phyloP scores from a whole-genome alignment of 2,113 vertebrate genomes.

The Gadus chalcogrammus region DNA sequence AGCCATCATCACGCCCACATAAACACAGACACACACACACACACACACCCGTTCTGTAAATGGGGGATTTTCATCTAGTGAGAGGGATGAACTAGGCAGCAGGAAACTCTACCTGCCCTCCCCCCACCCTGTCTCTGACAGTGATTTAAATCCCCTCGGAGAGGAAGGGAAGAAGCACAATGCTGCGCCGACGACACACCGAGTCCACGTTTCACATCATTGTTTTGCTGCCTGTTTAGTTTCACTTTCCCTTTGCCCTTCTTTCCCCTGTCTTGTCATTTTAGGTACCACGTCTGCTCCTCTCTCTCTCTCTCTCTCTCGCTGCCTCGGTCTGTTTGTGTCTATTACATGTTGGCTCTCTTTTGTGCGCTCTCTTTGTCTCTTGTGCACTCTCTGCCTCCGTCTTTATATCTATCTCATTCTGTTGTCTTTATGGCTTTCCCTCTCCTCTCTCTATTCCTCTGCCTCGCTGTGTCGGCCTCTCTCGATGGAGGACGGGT shows the following conservation, averaged over 20 bases:
- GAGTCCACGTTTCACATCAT: slow-evolving; percentile 29
- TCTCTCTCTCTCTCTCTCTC: slow-evolving; percentile 5
- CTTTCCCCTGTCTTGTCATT: no score
- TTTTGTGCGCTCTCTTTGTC: not conserved
- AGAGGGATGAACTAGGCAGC: slow-evolving; percentile 10
- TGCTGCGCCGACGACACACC: slow-evolving; percentile 47
- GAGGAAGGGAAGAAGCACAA: slow-evolving; percentile 34
- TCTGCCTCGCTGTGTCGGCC: not conserved
- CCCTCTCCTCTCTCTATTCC: not conserved
- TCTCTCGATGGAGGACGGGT: not conserved
- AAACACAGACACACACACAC: not conserved
- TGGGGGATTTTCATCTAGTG: not conserved
- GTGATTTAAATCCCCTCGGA: slow-evolving; percentile 55
- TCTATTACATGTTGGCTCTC: no score
- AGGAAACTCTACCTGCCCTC: slow-evolving; percentile 30
- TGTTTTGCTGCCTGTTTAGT: slow-evolving; percentile 24
- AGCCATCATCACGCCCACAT: no score
- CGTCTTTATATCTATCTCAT: not conserved
- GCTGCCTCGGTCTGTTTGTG: no score
- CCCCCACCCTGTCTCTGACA: slow-evolving; percentile 31
- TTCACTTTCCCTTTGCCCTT: slow-evolving; percentile 4
- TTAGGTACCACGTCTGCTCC: not conserved
- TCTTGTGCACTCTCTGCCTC: not conserved
- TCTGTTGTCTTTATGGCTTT: not conserved
- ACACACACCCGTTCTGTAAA: not conserved